Conservation (phyloP, 2,113 vertebrate species). For the Cynopterus brachyotis region DNA sequence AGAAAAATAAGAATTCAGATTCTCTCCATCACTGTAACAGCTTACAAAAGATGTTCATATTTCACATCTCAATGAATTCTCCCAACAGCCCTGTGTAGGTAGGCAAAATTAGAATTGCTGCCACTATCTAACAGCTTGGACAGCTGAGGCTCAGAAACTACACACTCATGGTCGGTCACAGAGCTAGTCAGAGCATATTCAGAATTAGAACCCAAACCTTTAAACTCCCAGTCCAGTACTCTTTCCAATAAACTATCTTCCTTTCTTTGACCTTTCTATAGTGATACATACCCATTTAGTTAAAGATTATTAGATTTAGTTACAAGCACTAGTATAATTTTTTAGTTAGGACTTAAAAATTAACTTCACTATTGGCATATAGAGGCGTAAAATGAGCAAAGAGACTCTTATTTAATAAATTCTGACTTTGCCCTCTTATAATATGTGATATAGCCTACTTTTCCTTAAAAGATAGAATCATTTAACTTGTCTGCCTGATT, state of each 20-base stretch:
- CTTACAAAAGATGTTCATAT: conserved; percentile 34
- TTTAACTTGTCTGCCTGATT: conserved; percentile 17
- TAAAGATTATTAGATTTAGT: neutral
- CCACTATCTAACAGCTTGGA: neutral
- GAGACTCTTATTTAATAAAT: neutral
- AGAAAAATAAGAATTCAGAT: neutral
- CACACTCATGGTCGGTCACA: neutral
- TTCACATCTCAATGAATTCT: neutral
- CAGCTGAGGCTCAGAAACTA: neutral
- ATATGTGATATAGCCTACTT: neutral
- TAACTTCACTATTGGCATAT: neutral
- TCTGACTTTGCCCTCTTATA: neutral
- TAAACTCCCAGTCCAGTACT: neutral
- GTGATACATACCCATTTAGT: neutral
- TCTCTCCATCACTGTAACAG: neutral
- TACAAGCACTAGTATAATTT: neutral
- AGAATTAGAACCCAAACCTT: neutral
- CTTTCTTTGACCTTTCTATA: neutral
- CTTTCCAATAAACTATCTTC: neutral
- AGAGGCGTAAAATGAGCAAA: conserved; percentile 16
- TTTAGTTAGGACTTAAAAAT: conserved; percentile 42
- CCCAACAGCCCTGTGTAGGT: neutral
- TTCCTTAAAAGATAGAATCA: neutral
- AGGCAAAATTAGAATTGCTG: neutral
- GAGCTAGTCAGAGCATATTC: neutral